Conservation (phyloP, 2,113 vertebrate genomes). For the Semnopithecus entellus region DNA sequence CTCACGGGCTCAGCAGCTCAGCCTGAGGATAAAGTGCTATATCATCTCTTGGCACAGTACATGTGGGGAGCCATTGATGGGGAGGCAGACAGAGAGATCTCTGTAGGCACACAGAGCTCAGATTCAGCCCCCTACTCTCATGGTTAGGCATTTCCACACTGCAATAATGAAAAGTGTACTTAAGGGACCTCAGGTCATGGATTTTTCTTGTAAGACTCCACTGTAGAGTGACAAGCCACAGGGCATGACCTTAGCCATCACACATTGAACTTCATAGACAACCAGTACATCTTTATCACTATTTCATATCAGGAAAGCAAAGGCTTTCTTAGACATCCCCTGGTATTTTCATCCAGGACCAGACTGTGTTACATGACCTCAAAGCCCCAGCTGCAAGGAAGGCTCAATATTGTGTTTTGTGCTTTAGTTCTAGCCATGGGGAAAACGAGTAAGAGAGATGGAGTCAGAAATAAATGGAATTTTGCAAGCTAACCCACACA, state of each 20-base stretch:
- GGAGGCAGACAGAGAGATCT: neutral
- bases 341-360: neutral
- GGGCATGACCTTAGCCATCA: neutral
- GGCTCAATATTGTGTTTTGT: neutral
- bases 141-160: neutral
- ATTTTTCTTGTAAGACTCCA: neutral
- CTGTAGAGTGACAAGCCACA: neutral
- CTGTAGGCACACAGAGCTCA: neutral
- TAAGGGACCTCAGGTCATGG: neutral
- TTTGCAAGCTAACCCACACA: neutral
- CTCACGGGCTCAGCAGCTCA: neutral
- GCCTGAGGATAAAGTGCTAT: neutral
- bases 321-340: neutral
- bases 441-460: neutral
- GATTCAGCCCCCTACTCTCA: neutral
- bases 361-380: neutral
- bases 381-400: neutral
- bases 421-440: neutral
- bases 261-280: neutral
- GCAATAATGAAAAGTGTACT: accelerated
- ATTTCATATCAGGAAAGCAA: neutral
- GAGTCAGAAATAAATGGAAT: neutral
- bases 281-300: neutral
- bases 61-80: too few relatives aligned
- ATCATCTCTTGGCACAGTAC: neutral